Base-by-base conservation (phyloP, 1,140 invertebrate genomes). In the Prorops nasuta region DNA sequence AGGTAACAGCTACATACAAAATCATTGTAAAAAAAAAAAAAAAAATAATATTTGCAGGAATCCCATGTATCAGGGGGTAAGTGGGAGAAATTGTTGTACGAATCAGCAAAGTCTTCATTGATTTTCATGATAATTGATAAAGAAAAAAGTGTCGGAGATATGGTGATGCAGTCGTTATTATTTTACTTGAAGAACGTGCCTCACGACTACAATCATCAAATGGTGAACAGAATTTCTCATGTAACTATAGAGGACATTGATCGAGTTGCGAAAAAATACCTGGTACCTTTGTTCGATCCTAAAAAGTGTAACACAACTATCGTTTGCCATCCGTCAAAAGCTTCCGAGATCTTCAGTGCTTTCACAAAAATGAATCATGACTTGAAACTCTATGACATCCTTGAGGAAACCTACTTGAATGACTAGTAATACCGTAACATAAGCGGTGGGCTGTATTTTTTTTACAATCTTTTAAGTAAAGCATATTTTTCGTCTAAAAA, bases 41-140 rank as follows among this genome's bases (percentile, higher is more conserved):
- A 10, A 36, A 12, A 10, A n/a, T n/a, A n/a, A 40, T 49, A 8
- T 45, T 72, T 73, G 36, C 61, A 91, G 89, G 80, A 85, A 50
- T 81, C 81, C 17, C 86, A 87, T 67, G 63, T 93, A 20, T 70
- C 72, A 2, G 81, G 79, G 1, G 76, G 80, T 21, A 74, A 80
- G 28, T 90, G 91, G 82, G 86, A 91, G 36, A 75, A 80, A 18
- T 81, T 86, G 37, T 72, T 94, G 28, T 84, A 94, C 47, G 88
- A 89, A 58, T 89, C 90, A 0, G 91, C 91, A 0, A 89, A 86
- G 64, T 90, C 90, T 61, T 92, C 91, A 9, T 72, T 92, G 2
- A 84, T 94, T 35, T 95, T 88, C 74, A 87, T 94, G 67, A 83
- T 92, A 7, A 89, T 95, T 47, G 84, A 88, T 51, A 75, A 83